Base-by-base conservation (phyloP, 2,113 vertebrate genomes). In the Misgurnus mizolepis region DNA sequence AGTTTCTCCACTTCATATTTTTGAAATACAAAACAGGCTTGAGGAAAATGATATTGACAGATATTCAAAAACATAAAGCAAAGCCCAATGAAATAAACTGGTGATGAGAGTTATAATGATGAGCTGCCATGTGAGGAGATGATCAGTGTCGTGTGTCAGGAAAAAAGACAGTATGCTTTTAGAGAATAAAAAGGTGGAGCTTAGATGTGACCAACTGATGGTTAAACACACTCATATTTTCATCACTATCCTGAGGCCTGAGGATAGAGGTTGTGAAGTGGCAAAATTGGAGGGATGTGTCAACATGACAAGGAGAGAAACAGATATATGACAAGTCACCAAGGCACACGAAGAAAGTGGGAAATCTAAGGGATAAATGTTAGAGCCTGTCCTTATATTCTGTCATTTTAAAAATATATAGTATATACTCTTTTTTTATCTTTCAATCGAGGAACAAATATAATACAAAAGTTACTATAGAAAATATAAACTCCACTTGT, bases 391-490 rank as follows among this genome's bases (percentile, higher is more conserved):
- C 88, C 76, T 92, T 84, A 86, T 79, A 18, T 81, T 67, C 27
- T 78, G 11, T 72, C 43, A 58, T 67, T 61, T 66, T 60, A 47
- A 66, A 73, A 75, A 67, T 55, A 78, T 11, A 80, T 86, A 56
- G 27, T 39, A 66, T 60, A 79, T 67, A 72, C 56, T 68, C 65
- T 89, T 91, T 88, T 89, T 92, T 91, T 90, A 85, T 86, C 82
- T 90, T 77, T 91, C 90, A 86, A 76, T 68, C 87, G 86, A 93
- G 94, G 87, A 93, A 94, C 90, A 93, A 99, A 98, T 97, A 98
- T 95, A 97, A 95, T 98, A 97, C 94, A 98, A 97, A 82, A 96
- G 94, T 95, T 95, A 89, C 91, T 93, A 95, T 92, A 93, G 94
- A 94, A 97, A 96, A 95, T 92, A 93, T 94, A 96, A 93, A 94